Evolutionary conservation across 2,113 vertebrate species (phyloP).

Genomic region (Plectropomus leopardus): DNA sequence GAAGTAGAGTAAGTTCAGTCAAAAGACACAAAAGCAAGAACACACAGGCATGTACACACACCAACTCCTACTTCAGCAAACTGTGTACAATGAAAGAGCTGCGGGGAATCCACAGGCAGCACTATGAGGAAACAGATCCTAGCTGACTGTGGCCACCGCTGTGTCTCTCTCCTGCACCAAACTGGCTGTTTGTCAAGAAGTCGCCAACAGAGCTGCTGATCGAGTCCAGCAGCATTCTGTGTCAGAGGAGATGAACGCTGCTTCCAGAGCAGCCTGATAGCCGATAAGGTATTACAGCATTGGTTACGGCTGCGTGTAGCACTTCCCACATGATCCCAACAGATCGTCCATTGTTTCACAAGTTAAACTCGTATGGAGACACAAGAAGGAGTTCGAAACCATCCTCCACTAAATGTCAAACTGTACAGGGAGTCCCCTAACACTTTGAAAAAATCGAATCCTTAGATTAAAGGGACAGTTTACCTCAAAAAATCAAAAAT

Average conservation of each 20-base stretch:
- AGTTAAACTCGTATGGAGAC: constrained; percentile 39
- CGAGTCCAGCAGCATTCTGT: constrained; percentile 63
- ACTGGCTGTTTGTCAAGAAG: constrained; percentile 21
- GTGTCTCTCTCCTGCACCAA: constrained; percentile 15
- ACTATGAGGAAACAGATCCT: constrained; percentile 60
- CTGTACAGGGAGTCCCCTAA: not conserved
- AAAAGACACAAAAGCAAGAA: constrained; percentile 7
- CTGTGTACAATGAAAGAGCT: not conserved
- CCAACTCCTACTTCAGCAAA: constrained; percentile 39
- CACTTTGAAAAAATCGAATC: too few relatives aligned
- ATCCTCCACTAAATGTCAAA: not conserved
- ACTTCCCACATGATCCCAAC: constrained; percentile 59
- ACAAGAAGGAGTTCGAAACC: constrained; percentile 1
- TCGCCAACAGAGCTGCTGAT: constrained; percentile 42
- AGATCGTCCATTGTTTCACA: constrained; percentile 53
- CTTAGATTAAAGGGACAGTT: not conserved
- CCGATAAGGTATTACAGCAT: constrained; percentile 29
- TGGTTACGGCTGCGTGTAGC: constrained; percentile 50
- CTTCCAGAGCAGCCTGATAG: constrained; percentile 28
- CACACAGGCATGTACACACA: constrained; percentile 17
- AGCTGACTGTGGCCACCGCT: not conserved
- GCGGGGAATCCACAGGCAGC: constrained; percentile 32
- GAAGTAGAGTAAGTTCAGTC: constrained; percentile 40
- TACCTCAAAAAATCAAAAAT: too few relatives aligned
- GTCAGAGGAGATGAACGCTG: constrained; percentile 10